Conservation (phyloP, 1,140 invertebrate genomes). For the Diuraphis noxia region DNA sequence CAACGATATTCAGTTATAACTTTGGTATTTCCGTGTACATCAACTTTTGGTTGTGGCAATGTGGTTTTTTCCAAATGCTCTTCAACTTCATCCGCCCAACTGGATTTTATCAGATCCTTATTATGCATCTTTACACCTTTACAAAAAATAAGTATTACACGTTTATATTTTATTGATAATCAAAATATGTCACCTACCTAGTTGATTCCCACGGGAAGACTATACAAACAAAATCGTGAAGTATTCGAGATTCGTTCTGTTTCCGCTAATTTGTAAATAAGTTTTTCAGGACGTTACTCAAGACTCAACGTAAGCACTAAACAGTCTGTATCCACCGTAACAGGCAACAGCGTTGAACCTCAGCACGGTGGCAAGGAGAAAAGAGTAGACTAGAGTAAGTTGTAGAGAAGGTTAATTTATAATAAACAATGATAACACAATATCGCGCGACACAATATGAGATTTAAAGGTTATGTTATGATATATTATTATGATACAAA, state of each 20-base stretch:
- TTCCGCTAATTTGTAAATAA: neutral
- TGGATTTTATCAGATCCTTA: constrained; percentile 61
- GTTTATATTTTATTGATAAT: neutral
- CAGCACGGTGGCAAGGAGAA: fast-evolving
- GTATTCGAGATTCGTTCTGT: too few relatives aligned
- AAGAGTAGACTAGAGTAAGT: too few relatives aligned
- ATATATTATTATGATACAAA: too few relatives aligned
- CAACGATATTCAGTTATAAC: constrained; percentile 91
- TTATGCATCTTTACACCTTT: neutral
- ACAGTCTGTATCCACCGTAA: too few relatives aligned
- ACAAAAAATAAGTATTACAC: neutral
- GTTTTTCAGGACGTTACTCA: neutral
- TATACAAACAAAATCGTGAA: neutral
- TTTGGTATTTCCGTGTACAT: constrained; percentile 81
- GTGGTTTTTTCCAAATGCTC: constrained; percentile 68
- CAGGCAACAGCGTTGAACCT: neutral
- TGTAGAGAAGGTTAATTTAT: neutral
- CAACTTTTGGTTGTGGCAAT: constrained; percentile 78
- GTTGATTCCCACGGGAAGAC: neutral
- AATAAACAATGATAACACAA: neutral
- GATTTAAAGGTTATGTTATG: neutral
- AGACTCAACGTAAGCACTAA: neutral
- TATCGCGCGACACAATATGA: neutral
- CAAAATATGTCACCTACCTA: neutral
- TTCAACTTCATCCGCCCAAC: constrained; percentile 93